phyloP scores from a whole-genome alignment of 2,113 vertebrate species.

The Rhea pennata region DNA sequence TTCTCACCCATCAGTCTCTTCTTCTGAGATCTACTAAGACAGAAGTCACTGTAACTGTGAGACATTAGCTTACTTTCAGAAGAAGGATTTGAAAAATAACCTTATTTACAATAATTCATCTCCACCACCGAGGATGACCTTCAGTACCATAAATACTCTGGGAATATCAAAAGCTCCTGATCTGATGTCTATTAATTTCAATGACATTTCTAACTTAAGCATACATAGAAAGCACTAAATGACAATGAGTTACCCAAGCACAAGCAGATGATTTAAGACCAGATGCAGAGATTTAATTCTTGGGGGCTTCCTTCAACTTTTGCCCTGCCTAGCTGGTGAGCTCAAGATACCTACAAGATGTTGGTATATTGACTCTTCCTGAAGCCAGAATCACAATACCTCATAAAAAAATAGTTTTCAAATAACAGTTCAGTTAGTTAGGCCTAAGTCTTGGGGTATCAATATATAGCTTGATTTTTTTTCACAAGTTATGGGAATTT shows the following conservation, averaged over 20 bases:
- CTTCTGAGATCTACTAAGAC: not conserved
- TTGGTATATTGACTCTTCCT: not conserved
- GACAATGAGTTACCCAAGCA: not conserved
- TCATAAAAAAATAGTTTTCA: not conserved
- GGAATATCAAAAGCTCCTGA: not conserved
- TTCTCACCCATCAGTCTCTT: not conserved
- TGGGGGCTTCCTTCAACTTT: not conserved
- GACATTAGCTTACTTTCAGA: not conserved
- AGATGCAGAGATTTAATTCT: not conserved
- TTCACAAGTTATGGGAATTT: not conserved
- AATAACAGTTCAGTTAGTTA: not conserved
- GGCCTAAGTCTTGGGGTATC: not conserved
- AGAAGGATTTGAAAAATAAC: conserved; percentile 3
- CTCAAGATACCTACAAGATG: not conserved
- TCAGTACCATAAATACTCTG: not conserved
- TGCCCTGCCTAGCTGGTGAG: not conserved
- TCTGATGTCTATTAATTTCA: not conserved
- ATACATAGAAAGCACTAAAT: not conserved
- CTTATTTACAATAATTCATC: not conserved
- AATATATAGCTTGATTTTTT: not conserved
- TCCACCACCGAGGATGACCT: not conserved
- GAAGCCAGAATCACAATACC: not conserved
- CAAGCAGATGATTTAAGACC: conserved; percentile 21
- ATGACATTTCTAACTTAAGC: conserved; percentile 16
- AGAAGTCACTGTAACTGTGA: not conserved